These are phyloP conservation scores for Thripadectes ignobilis DNA, from an alignment of 2,797 vertebrate species.

Conservation along the genomic window DNA sequence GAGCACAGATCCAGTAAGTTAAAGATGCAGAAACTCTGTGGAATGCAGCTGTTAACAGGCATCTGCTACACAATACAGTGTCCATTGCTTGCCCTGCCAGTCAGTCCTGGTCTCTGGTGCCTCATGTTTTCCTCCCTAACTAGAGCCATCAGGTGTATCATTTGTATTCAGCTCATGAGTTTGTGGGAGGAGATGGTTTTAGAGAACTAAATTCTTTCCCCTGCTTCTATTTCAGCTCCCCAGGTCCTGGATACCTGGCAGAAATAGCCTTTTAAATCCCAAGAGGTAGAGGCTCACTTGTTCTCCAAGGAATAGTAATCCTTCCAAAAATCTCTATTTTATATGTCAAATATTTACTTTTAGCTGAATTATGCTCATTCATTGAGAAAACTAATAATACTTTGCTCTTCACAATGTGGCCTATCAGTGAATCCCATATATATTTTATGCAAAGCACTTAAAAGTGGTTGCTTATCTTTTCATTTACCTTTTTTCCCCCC, in stretches of 20 bases:
- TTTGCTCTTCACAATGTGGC: neutral
- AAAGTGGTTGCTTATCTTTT: slow-evolving; percentile 22
- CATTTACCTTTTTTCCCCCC: neutral
- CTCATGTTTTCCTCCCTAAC: neutral
- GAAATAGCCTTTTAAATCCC: neutral
- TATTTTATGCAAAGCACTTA: neutral
- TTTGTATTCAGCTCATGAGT: neutral
- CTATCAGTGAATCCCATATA: neutral
- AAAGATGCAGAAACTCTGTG: neutral
- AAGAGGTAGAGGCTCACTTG: neutral
- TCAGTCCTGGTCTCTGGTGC: neutral
- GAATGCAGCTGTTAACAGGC: neutral
- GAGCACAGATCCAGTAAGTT: neutral
- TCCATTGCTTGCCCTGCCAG: neutral
- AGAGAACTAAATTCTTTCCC: neutral
- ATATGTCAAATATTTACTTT: slow-evolving; percentile 35
- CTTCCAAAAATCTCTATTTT: slow-evolving; percentile 6
- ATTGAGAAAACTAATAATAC: neutral
- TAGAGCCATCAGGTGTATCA: neutral
- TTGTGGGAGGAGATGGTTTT: neutral
- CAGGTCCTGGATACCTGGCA: neutral
- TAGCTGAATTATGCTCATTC: neutral
- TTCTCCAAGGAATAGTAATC: slow-evolving; percentile 4
- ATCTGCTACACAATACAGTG: neutral
- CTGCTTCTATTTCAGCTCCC: neutral